These are phyloP conservation scores for Probosciger aterrimus DNA, from an alignment of 2,113 vertebrate species.

Conservation along the genomic window DNA sequence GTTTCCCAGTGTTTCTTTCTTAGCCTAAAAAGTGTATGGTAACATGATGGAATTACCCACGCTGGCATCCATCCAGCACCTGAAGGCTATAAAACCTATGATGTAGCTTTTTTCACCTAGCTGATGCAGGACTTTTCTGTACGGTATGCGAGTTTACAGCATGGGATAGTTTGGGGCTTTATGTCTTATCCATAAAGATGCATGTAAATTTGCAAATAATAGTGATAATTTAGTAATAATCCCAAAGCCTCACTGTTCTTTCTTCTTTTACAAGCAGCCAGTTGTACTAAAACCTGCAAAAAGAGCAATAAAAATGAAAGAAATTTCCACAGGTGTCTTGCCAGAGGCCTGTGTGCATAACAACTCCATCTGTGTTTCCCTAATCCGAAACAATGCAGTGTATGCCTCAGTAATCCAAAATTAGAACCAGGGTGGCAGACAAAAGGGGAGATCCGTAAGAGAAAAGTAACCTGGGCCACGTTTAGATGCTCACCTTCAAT, in stretches of 20 bases:
- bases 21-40: not conserved
- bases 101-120: not conserved
- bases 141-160: not conserved
- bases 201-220: not conserved
- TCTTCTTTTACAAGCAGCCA: not conserved
- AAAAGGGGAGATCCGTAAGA: not conserved
- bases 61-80: not conserved
- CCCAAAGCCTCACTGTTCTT: not conserved
- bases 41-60: not conserved
- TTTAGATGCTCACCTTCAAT: not conserved
- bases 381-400: not conserved
- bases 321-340: not conserved
- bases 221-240: not conserved
- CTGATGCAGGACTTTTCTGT: not conserved
- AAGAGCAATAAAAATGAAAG: not conserved
- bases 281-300: not conserved
- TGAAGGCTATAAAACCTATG: not conserved
- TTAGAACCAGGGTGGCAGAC: not conserved
- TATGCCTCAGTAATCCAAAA: not conserved
- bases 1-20: not conserved
- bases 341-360: not conserved
- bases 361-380: not conserved
- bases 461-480: not conserved
- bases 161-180: not conserved
- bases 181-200: not conserved